Conservation (phyloP, 2,113 vertebrate species). For the Hypocryptadius cinnamomeus region DNA sequence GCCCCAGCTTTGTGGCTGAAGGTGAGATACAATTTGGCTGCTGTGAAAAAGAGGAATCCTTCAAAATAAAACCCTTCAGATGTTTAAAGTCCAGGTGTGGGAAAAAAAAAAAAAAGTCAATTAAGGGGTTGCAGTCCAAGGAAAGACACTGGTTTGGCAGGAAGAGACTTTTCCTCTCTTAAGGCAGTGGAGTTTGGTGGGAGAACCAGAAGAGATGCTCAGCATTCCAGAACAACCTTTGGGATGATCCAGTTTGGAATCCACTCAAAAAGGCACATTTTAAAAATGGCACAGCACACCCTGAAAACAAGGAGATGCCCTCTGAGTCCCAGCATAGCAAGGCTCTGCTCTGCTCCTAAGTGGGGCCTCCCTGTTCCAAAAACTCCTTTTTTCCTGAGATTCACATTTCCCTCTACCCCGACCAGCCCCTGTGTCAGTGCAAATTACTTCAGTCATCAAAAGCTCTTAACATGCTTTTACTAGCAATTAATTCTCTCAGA, state of each 20-base stretch:
- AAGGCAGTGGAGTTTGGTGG: background rate
- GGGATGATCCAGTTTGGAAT: background rate
- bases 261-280: background rate
- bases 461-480: slow-evolving; percentile 39
- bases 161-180: background rate
- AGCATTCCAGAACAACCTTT: background rate
- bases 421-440: background rate
- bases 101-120: background rate
- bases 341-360: background rate
- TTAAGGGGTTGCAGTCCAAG: background rate
- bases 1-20: background rate
- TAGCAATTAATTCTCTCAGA: slow-evolving; percentile 21
- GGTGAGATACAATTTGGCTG: background rate
- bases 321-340: accelerated
- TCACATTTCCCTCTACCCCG: background rate
- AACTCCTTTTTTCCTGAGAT: background rate
- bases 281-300: background rate
- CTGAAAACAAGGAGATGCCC: background rate
- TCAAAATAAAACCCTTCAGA: background rate
- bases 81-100: background rate
- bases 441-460: slow-evolving; percentile 41
- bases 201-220: background rate
- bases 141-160: background rate
- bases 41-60: background rate
- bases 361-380: background rate